A percentile compares a stretch with the other conserved stretches of the same genome.
phyloP scores from a whole-genome alignment of 2,888 invertebrate species.

The Dicranocentrus wangi region DNA sequence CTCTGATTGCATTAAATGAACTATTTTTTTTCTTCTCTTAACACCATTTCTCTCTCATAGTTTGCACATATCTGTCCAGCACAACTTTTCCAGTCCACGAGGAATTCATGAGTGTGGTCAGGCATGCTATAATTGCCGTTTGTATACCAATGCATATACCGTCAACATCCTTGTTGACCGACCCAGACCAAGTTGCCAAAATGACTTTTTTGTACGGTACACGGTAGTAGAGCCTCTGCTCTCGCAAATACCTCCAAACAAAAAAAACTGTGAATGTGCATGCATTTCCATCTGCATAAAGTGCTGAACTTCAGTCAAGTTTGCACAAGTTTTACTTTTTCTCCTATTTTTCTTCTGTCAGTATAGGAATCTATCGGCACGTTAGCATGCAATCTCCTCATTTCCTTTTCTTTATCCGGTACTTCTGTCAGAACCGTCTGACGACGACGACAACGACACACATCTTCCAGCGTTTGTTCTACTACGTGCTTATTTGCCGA shows the following conservation, averaged over 20 bases:
- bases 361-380: conserved; percentile 25
- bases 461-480: background rate
- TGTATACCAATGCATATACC: background rate
- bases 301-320: conserved; percentile 30
- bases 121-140: background rate
- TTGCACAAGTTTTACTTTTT: conserved; percentile 13
- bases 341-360: conserved; percentile 31
- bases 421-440: conserved; percentile 38
- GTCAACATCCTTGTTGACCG: background rate
- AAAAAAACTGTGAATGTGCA: too few relatives aligned
- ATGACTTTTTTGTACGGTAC: too few relatives aligned
- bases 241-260: too few relatives aligned
- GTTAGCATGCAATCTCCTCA: conserved; percentile 53
- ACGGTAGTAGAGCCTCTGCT: too few relatives aligned
- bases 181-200: background rate
- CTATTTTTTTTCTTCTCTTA: conserved; percentile 14
- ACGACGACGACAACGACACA: too few relatives aligned
- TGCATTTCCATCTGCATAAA: background rate
- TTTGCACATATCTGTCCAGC: background rate
- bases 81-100: background rate
- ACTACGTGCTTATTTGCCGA: background rate
- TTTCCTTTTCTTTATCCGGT: conserved; percentile 47
- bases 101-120: conserved; percentile 27
- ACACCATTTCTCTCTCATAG: background rate
- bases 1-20: background rate